Evolutionary conservation across 2,113 vertebrate genomes (phyloP), one percentile per base, ranked within the genome.

Genomic region (Osmerus eperlanus): DNA sequence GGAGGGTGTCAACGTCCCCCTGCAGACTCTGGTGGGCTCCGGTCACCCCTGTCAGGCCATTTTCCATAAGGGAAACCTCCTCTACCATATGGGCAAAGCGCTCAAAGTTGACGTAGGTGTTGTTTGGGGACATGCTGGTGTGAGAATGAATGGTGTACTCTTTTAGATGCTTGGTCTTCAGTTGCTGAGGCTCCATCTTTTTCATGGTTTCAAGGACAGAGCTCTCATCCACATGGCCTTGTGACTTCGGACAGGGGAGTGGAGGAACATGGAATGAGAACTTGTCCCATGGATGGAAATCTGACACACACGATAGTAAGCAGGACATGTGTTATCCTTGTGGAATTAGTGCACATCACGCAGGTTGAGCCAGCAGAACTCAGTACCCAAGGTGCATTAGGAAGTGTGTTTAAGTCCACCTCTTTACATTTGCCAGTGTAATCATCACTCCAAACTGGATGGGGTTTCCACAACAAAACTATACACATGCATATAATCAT

Each of bases 81-180:
- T 97, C 94, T 13, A 95, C 82, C 4, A 96, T 72, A 0, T 0
- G 85, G 59, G 94, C 89, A 67, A 98, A 96, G 67, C 90, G 92
- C 86, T 97, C 95, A 0, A 94, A 95, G 89, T 95, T 94, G 85
- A 91, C 73, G 1, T 96, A 96, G 3, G 94, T 95, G 79, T 95
- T 95, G 82, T 96, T 97, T 47, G 91, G 94, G 18, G 92, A 91
- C 90, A 94, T 93, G 86, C 95, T 95, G 0, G 91, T 93, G 78
- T 95, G 93, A 21, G 91, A 94, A 70, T 96, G 95, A 65, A 96
- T 89, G 63, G 94, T 95, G 79, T 97, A 96, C 79, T 98, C 96
- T 76, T 91, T 94, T 70, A 96, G 86, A 6, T 77, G 92, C 63
- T 94, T 95, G 0, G 94, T 95, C 90, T 96, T 95, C 83, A 96